phyloP scores from a whole-genome alignment of 92 coral and sea anemone genomes.

The Siderastrea radians region DNA sequence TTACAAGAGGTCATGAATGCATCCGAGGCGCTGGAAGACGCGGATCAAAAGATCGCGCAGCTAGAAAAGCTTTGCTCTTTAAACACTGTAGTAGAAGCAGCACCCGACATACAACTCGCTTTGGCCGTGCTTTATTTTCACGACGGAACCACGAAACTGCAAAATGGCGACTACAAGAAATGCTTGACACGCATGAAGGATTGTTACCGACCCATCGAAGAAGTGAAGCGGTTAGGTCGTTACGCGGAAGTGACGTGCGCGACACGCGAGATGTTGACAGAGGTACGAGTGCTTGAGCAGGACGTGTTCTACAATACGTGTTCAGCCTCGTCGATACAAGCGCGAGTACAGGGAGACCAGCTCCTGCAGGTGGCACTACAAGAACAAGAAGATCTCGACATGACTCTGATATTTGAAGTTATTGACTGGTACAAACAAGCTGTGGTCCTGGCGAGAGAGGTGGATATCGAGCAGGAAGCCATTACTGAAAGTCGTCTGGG shows the following conservation, averaged over 20 bases:
- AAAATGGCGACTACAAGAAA: slow-evolving; percentile 74
- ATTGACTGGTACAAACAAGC: slow-evolving; percentile 96
- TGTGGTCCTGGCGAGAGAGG: slow-evolving; percentile 83
- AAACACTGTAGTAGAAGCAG: slow-evolving; percentile 29
- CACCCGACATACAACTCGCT: slow-evolving; percentile 59
- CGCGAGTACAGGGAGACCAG: slow-evolving; percentile 75
- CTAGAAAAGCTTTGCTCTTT: slow-evolving; percentile 41
- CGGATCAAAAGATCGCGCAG: slow-evolving; percentile 50
- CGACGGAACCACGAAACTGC: slow-evolving; percentile 83
- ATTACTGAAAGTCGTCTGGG: slow-evolving; percentile 88
- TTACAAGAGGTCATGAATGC: slow-evolving; percentile 68
- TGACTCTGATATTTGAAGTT: slow-evolving; percentile 85
- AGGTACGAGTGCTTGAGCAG: slow-evolving; percentile 61
- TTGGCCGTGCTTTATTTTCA: slow-evolving; percentile 73
- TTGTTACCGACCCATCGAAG: slow-evolving; percentile 89
- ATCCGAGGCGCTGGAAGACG: slow-evolving; percentile 40
- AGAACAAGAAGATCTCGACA: slow-evolving; percentile 81
- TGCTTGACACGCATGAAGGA: slow-evolving; percentile 86
- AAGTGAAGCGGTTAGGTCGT: slow-evolving; percentile 74
- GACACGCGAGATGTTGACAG: slow-evolving; percentile 34
- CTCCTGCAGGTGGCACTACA: slow-evolving; percentile 63
- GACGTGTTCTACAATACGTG: slow-evolving; percentile 81
- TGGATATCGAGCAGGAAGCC: slow-evolving; percentile 95
- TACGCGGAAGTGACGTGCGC: slow-evolving; percentile 36
- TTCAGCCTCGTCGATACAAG: slow-evolving; percentile 89